Conservation (phyloP, 1,140 invertebrate genomes). For the Sarcophaga bullata region DNA sequence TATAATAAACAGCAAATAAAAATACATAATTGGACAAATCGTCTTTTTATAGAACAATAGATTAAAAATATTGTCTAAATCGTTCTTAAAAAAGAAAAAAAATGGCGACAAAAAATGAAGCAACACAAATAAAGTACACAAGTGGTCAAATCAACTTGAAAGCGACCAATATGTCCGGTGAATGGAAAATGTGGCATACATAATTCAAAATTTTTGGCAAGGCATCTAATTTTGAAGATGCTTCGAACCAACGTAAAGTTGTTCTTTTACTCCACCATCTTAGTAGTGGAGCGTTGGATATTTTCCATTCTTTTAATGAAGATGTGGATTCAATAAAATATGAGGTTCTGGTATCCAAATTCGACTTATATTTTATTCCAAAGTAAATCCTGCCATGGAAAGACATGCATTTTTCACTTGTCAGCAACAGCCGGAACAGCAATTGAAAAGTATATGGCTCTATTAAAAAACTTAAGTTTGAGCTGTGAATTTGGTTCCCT, state of each 20-base stretch:
- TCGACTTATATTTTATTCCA: slow-evolving; percentile 45
- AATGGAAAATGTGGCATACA: slow-evolving; percentile 45
- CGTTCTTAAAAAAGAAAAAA: too few relatives aligned
- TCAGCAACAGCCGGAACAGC: slow-evolving; percentile 46
- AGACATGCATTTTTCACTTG: slow-evolving; percentile 48
- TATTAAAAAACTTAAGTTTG: slow-evolving; percentile 46
- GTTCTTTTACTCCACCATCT: slow-evolving; percentile 48
- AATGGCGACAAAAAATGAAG: too few relatives aligned
- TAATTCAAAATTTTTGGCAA: slow-evolving; percentile 46
- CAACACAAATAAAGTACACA: too few relatives aligned
- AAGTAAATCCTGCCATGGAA: slow-evolving; percentile 47
- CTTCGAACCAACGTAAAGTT: slow-evolving; percentile 51
- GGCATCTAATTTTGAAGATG: slow-evolving; percentile 46
- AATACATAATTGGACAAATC: too few relatives aligned
- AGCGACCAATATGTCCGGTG: slow-evolving; percentile 31
- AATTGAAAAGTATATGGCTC: slow-evolving; percentile 45
- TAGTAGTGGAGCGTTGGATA: slow-evolving; percentile 44
- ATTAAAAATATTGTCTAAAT: too few relatives aligned
- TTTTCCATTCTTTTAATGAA: slow-evolving; percentile 49
- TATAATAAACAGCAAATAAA: too few relatives aligned
- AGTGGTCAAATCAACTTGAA: background rate
- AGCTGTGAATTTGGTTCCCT: slow-evolving; percentile 47
- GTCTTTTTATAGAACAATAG: too few relatives aligned
- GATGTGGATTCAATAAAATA: slow-evolving; percentile 45
- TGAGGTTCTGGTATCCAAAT: slow-evolving; percentile 43